Base-by-base conservation (phyloP, 2,888 invertebrate species). In the Athripsodes cinereus region DNA sequence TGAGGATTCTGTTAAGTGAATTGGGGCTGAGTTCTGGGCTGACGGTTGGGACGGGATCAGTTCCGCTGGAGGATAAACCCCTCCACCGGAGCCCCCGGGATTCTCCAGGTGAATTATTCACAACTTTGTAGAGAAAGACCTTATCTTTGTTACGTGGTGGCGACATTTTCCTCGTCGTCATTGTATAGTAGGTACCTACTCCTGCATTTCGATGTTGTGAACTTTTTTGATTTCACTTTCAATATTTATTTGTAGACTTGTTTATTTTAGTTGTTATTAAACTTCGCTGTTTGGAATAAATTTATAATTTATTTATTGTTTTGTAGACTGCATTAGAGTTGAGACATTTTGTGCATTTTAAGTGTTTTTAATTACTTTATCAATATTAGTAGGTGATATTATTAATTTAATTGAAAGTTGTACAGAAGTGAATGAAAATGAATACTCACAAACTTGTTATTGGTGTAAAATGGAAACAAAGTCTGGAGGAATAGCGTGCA, bases 1-100 rank as follows among this genome's bases (percentile, higher is more conserved):
- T 79, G 78, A 79, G 79, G 79, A 79, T 79, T 78, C 77, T 79
- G 73, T 74, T 79, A 65, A 79, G 78, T 71, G 79, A 79, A 70
- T 72, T 79, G 72, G 79, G 79, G 74, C 75, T 79, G 69, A 76
- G 78, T 70, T 73, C 77, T 74, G 63, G 63, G 56, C 58, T 63
- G 56, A 76, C 77, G 72, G 76, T 78, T 77, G 78, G 77, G 73
- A 73, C 77, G 69, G 70, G 73, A 73, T 74, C 73, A 72, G 68
- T 72, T 70, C 72, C 75, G 70, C 74, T 74, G 76, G 78, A 77
- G 69, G 71, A 74, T 67, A 78, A 78, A 75, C 74, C 74, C 70
- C 72, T 73, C 73, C 55, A 55, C 57, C 57, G 49, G 56, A 77
- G 78, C 74, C 74, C 74, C 74, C 73, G 71, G 70, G 61, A 61